Conservation (phyloP, 2,797 vertebrate genomes). For the Parauchenoglanis punctatus region DNA sequence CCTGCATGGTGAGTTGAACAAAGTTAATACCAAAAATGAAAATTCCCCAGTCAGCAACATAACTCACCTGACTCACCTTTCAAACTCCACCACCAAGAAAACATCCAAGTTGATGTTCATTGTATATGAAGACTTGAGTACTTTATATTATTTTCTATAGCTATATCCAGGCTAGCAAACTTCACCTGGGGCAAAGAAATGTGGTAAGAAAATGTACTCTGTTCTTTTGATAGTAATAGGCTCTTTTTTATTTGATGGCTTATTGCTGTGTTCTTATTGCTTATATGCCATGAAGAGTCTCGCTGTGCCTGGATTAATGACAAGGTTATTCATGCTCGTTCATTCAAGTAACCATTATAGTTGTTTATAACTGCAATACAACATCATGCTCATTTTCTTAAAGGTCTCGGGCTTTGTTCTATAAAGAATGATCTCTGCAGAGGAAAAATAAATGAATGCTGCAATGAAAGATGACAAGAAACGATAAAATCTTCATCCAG, state of each 20-base stretch:
- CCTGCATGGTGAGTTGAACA: not conserved
- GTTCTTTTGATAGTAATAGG: not conserved
- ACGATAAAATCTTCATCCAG: slow-evolving; percentile 38
- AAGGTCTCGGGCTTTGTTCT: slow-evolving; percentile 22
- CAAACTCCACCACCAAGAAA: not conserved
- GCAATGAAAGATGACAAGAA: slow-evolving; percentile 27
- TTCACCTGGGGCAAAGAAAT: not conserved
- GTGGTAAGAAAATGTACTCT: not conserved
- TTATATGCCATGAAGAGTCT: not conserved
- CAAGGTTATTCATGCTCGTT: not conserved
- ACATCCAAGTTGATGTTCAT: not conserved
- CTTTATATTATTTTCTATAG: not conserved
- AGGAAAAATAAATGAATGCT: slow-evolving; percentile 27
- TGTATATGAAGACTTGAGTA: not conserved
- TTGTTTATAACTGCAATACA: slow-evolving; percentile 12
- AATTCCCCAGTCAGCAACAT: not conserved
- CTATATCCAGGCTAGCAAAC: not conserved
- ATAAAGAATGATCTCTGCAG: slow-evolving; percentile 33
- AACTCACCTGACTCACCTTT: not conserved
- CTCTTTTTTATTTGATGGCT: not conserved
- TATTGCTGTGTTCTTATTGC: slow-evolving; percentile 10
- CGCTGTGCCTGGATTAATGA: slow-evolving; percentile 12
- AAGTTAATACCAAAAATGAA: not conserved
- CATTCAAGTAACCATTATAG: not conserved
- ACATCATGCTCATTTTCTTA: not conserved